phyloP scores from a whole-genome alignment of 2,888 invertebrate genomes.

The Temnothorax unifasciatus region DNA sequence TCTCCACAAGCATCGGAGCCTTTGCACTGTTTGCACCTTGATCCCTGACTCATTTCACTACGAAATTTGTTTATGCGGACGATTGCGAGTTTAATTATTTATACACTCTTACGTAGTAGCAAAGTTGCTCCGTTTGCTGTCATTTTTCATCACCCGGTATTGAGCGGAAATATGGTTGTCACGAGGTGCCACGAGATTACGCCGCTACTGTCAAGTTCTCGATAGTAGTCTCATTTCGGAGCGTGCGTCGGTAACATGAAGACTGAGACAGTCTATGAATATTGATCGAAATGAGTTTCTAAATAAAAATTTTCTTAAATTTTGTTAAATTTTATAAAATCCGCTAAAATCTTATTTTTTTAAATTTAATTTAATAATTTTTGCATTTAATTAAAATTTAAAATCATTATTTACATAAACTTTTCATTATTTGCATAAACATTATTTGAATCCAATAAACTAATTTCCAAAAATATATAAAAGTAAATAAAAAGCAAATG shows the following conservation, averaged over 20 bases:
- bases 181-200: conserved; percentile 11
- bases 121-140: conserved; percentile 42
- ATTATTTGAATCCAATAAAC: not conserved
- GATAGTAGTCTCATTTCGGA: not conserved
- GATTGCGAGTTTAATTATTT: conserved; percentile 50
- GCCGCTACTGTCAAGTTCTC: conserved; percentile 7
- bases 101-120: conserved; percentile 44
- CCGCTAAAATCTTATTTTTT: not conserved
- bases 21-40: conserved; percentile 68
- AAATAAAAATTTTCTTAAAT: not conserved
- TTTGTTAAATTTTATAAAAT: not conserved
- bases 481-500: too few relatives aligned
- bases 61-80: conserved; percentile 67
- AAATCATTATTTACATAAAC: not conserved
- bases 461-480: not conserved
- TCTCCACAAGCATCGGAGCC: not conserved
- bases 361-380: not conserved
- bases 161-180: not conserved
- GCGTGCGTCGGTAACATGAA: conserved; percentile 30
- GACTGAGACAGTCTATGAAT: not conserved
- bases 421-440: not conserved
- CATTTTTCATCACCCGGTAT: conserved; percentile 58
- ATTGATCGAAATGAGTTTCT: not conserved
- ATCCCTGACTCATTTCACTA: conserved; percentile 75
- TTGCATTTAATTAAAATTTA: not conserved